A percentile compares a stretch with the other conserved stretches of the same genome.
These are phyloP conservation scores for Limenitis camilla DNA, from an alignment of 2,888 invertebrate species.

Conservation along the genomic window DNA sequence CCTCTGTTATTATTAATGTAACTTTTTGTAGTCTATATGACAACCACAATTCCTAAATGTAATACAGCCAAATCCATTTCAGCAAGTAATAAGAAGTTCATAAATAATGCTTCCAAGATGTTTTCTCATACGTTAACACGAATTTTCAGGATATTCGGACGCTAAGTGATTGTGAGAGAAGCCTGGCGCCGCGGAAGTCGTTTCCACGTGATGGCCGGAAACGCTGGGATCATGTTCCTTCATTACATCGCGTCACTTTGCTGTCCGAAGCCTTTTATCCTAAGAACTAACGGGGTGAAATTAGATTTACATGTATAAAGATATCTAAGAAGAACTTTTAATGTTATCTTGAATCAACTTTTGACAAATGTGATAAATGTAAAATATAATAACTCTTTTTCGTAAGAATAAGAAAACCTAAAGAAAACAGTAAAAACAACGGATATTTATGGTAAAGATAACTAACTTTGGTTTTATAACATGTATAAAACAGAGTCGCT, in stretches of 20 bases:
- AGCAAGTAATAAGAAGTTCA: no score
- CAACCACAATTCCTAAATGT: no score
- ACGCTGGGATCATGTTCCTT: slow-evolving; percentile 66
- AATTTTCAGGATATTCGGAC: slow-evolving; percentile 45
- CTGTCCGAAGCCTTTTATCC: slow-evolving; percentile 9
- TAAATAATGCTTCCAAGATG: not conserved
- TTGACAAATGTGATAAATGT: no score
- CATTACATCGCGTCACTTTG: slow-evolving; percentile 53
- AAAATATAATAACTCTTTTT: no score
- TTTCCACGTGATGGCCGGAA: slow-evolving; percentile 71
- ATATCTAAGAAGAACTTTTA: not conserved
- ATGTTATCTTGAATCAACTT: not conserved
- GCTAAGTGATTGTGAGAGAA: slow-evolving; percentile 71
- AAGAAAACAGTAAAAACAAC: not conserved
- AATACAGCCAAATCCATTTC: no score
- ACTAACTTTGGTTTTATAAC: no score
- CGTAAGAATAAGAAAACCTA: not conserved
- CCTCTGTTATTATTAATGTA: no score
- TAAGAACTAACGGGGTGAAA: not conserved
- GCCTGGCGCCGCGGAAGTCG: slow-evolving; percentile 70
- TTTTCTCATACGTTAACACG: slow-evolving; percentile 24
- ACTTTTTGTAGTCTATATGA: no score
- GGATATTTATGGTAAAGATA: slow-evolving; percentile 11
- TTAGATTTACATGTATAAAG: not conserved
- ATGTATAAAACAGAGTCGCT: no score